Percentiles rank a stretch among this genome's conserved stretches.
Conservation (phyloP, 2,797 vertebrate genomes). For the Acrossocheilus fasciatus region DNA sequence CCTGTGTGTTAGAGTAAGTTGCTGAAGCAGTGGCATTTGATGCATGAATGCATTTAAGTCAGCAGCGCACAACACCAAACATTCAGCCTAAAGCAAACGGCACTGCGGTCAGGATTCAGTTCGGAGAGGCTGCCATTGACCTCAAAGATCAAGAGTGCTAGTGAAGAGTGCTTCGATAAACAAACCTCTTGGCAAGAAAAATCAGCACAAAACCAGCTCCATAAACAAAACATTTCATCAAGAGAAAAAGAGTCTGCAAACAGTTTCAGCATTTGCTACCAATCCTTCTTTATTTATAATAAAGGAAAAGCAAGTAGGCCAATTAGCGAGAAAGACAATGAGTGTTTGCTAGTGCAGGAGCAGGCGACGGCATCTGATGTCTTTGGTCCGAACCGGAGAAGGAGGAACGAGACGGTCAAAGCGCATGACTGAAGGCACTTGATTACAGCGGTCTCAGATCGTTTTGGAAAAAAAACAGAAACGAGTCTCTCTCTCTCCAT, state of each 20-base stretch:
- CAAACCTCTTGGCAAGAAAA: too few relatives aligned
- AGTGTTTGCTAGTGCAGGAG: constrained; percentile 56
- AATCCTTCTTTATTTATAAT: constrained; percentile 80
- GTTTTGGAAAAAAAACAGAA: constrained; percentile 62
- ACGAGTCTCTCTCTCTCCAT: constrained; percentile 62
- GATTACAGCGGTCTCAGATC: constrained; percentile 83
- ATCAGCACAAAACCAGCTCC: neutral
- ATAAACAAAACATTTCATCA: neutral
- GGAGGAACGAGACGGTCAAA: constrained; percentile 59
- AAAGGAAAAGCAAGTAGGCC: constrained; percentile 83
- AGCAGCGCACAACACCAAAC: too few relatives aligned
- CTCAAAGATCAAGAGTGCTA: too few relatives aligned
- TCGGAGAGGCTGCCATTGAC: too few relatives aligned
- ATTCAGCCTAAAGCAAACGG: too few relatives aligned
- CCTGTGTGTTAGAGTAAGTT: too few relatives aligned
- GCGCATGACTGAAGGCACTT: constrained; percentile 83
- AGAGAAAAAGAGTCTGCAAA: constrained; percentile 62
- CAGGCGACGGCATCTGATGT: constrained; percentile 62
- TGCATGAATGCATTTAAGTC: too few relatives aligned
- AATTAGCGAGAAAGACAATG: constrained; percentile 70
- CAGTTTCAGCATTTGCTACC: constrained; percentile 71
- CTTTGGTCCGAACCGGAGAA: constrained; percentile 81
- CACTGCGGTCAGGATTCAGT: too few relatives aligned
- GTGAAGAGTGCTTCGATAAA: too few relatives aligned
- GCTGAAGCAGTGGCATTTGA: too few relatives aligned